A percentile compares a stretch with the other conserved stretches of the same genome.
These are phyloP conservation scores for Hypsibius dujardini DNA, from an alignment of 1,140 invertebrate genomes.

Conservation along the genomic window DNA sequence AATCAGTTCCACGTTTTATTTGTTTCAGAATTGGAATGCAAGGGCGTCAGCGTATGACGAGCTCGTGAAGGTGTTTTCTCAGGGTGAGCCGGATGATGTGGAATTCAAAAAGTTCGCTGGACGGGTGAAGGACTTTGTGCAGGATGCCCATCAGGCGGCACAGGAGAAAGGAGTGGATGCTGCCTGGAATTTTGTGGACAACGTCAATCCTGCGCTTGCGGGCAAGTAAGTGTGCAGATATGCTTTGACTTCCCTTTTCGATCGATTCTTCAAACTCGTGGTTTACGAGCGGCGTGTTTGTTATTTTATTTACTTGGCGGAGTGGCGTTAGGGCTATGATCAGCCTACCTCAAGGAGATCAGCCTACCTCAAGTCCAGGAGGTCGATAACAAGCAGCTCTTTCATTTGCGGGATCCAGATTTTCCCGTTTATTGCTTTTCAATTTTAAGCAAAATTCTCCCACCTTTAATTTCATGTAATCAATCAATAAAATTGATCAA, in stretches of 20 bases:
- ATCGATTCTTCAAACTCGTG: too few relatives aligned
- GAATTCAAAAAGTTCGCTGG: not conserved
- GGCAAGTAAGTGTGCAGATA: conserved; percentile 43
- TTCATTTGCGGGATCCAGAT: too few relatives aligned
- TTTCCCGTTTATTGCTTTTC: too few relatives aligned
- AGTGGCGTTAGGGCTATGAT: not conserved
- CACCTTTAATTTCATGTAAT: too few relatives aligned
- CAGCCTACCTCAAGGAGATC: too few relatives aligned
- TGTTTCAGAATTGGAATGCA: not conserved
- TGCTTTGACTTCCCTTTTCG: not conserved
- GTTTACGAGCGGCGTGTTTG: not conserved
- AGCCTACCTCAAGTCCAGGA: not conserved
- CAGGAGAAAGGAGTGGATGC: conserved; percentile 91
- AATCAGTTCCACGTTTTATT: not conserved
- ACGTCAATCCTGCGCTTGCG: conserved; percentile 50
- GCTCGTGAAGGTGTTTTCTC: not conserved
- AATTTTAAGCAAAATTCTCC: too few relatives aligned
- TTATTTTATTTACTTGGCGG: not conserved
- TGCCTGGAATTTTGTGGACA: conserved; percentile 68
- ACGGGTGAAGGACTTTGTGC: conserved; percentile 72
- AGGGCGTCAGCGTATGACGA: not conserved
- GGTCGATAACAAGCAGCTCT: too few relatives aligned
- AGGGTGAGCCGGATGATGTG: not conserved
- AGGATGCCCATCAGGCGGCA: conserved; percentile 78
- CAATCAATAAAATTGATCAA: too few relatives aligned